Base-by-base conservation (phyloP, 2,888 invertebrate species). In the Herminia tarsipennalis region DNA sequence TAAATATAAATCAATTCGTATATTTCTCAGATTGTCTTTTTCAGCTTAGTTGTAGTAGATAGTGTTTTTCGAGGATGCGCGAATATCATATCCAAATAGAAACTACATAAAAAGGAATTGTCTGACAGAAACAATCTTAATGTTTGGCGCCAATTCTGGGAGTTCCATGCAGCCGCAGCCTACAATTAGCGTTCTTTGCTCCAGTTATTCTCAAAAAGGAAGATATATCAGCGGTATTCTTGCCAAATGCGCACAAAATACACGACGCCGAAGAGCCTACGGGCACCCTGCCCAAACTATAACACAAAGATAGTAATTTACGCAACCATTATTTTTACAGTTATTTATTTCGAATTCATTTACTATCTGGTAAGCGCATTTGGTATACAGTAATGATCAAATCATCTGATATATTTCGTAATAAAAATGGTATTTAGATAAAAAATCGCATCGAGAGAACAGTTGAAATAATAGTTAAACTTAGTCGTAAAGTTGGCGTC, bases 401-500 rank as follows among this genome's bases (percentile, higher is more conserved):
- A 50, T 56, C 56, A 73, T 76, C 68, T 72, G 62, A 77, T 77
- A 75, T 75, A 71, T 69, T 52, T 48, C 41, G 63, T 64, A 64
- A 77, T 80, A 81, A 81, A 81, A 80, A 68, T 49, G 54, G 66
- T 62, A 66, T 77, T 68, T 69, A 74, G 76, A 68, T 76, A 68
- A 76, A 76, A 76, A 81, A 79, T 79, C 71, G 70, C 72, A 76
- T 73, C 70, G 52, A 60, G 70, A 72, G 65, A 78, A 70, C 70
- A 74, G 75, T 81, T 76, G 71, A 68, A 76, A 74, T 78, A 79
- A 84, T 60, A 66, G 76, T 83, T 85, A 77, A 76, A 81, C 65
- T 62, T 69, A 78, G 73, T 84, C 81, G 73, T 86, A 87, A 88
- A 86, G 69, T 76, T 73, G 71, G 67, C 69, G 73, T 65, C 65